Conservation (phyloP, 2,888 invertebrate genomes). For the Subacronicta megacephala region DNA sequence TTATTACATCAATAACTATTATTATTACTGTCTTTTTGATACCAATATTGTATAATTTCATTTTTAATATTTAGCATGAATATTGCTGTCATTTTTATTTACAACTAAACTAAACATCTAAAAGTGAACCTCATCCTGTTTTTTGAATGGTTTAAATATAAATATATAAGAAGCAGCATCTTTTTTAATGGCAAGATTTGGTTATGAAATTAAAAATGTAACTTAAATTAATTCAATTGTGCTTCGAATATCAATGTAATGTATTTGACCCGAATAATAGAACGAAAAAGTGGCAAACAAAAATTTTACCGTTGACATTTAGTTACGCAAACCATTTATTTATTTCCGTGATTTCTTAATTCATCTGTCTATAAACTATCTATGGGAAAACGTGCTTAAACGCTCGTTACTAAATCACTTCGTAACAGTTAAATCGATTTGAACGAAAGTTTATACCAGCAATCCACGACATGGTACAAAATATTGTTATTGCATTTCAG, state of each 20-base stretch:
- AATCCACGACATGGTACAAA: slow-evolving; percentile 12
- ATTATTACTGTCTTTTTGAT: too few species aligned
- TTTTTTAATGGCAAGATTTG: too few species aligned
- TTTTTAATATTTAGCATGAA: too few species aligned
- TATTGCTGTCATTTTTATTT: too few species aligned
- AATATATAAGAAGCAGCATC: too few species aligned
- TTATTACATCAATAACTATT: too few species aligned
- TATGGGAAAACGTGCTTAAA: slow-evolving; percentile 21
- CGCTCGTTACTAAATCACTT: slow-evolving; percentile 40
- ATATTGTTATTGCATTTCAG: slow-evolving; percentile 7
- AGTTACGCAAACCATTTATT: slow-evolving; percentile 27
- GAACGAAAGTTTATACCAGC: slow-evolving; percentile 30
- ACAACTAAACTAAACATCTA: too few species aligned
- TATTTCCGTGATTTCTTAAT: slow-evolving; percentile 32
- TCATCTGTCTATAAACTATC: slow-evolving; percentile 17
- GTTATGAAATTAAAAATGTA: too few species aligned
- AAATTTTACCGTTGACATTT: slow-evolving; percentile 30
- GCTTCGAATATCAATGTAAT: slow-evolving; percentile 2
- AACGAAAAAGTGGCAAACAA: slow-evolving; percentile 9
- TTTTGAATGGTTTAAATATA: too few species aligned
- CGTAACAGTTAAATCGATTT: slow-evolving; percentile 39
- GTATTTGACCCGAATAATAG: slow-evolving; percentile 33
- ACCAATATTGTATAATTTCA: too few species aligned
- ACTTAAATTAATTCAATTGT: too few species aligned
- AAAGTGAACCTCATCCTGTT: too few species aligned